Percentiles rank a stretch among this genome's conserved stretches.
Evolutionary conservation across 2,113 vertebrate genomes (phyloP).

Genomic region (Anoura caudifer): DNA sequence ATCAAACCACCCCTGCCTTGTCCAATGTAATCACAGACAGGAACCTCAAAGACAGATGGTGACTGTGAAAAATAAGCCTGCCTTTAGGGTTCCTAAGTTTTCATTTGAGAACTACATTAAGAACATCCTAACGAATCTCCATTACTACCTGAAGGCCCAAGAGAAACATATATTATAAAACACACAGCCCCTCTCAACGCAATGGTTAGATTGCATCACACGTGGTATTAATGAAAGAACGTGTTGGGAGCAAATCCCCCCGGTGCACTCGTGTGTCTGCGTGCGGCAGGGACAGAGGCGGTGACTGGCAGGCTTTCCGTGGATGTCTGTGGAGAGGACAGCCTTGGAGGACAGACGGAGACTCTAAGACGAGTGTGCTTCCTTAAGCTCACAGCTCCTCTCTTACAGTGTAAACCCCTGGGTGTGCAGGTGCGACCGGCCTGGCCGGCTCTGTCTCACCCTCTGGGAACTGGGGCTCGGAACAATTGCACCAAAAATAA

Average conservation of each 20-base stretch:
- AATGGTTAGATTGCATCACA: not conserved
- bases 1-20: not conserved
- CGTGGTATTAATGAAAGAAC: not conserved
- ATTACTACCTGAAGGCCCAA: not conserved
- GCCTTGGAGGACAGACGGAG: not conserved
- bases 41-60: not conserved
- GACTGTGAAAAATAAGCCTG: not conserved
- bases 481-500: too few relatives aligned
- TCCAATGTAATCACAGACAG: not conserved
- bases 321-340: not conserved
- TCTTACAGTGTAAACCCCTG: not conserved
- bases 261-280: not conserved
- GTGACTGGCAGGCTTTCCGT: not conserved
- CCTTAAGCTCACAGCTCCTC: not conserved
- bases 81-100: not conserved
- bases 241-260: not conserved
- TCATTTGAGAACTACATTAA: not conserved
- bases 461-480: not conserved
- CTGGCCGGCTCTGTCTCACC: too few relatives aligned
- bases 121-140: not conserved
- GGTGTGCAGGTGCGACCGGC: accelerated
- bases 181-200: not conserved
- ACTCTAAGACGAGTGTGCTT: not conserved
- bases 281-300: not conserved
- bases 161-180: not conserved